phyloP scores from a whole-genome alignment of 2,888 invertebrate species.

The Psylliodes chrysocephalus region DNA sequence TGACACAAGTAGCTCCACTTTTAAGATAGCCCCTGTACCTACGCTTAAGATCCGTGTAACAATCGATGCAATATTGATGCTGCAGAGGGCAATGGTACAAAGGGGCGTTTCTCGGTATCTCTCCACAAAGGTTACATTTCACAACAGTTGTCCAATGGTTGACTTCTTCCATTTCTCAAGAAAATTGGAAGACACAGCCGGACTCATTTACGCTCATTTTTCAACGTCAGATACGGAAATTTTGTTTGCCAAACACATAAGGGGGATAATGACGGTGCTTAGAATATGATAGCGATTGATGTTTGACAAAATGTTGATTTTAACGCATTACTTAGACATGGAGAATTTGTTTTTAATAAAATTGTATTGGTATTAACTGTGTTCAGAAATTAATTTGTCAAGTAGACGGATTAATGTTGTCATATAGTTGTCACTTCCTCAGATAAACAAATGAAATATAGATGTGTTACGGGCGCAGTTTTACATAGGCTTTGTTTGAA shows the following conservation, averaged over 20 bases:
- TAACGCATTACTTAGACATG: background rate
- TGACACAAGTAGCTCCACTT: constrained; percentile 46
- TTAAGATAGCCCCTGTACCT: constrained; percentile 46
- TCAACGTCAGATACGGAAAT: constrained; percentile 46
- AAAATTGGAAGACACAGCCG: constrained; percentile 30
- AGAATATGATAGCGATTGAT: constrained; percentile 7
- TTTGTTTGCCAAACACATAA: constrained; percentile 37
- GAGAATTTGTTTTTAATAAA: no score
- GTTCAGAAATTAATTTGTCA: no score
- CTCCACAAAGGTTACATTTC: constrained; percentile 56
- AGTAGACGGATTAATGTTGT: no score
- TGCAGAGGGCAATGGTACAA: constrained; percentile 57
- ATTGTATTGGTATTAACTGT: no score
- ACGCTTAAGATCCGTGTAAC: constrained; percentile 53
- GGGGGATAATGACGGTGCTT: constrained; percentile 5
- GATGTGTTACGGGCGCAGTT: no score
- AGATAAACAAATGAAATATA: no score
- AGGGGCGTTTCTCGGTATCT: constrained; percentile 55
- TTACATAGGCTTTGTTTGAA: no score
- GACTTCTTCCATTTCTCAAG: constrained; percentile 43
- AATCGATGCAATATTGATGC: constrained; percentile 57
- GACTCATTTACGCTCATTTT: constrained; percentile 38
- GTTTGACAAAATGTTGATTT: constrained; percentile 11
- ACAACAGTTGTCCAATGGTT: constrained; percentile 45
- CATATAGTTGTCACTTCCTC: no score